Conservation (phyloP, 2,888 invertebrate species). For the Steromphala cineraria region DNA sequence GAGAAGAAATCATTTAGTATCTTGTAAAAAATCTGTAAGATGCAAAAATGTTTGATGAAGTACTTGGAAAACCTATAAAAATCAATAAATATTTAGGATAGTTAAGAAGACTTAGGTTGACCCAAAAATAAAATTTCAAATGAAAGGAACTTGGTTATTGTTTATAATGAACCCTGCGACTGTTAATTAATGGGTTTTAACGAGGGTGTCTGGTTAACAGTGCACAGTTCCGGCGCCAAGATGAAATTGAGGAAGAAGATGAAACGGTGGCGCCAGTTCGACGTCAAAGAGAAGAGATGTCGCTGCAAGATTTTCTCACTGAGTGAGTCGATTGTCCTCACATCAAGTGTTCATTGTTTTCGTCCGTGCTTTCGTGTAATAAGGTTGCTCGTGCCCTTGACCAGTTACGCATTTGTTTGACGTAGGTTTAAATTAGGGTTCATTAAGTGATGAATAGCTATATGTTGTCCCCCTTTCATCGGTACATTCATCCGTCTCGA, state of each 20-base stretch:
- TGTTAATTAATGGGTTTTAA: too few relatives aligned
- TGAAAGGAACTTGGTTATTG: too few relatives aligned
- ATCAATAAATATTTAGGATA: too few relatives aligned
- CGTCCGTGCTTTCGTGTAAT: too few relatives aligned
- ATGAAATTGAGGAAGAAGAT: slow-evolving; percentile 65
- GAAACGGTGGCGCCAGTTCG: slow-evolving; percentile 38
- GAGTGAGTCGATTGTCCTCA: slow-evolving; percentile 59
- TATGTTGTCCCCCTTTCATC: not conserved
- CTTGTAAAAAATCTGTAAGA: too few relatives aligned
- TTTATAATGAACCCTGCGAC: too few relatives aligned
- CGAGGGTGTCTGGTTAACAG: slow-evolving; percentile 44
- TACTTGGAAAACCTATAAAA: too few relatives aligned
- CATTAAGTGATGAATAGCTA: not conserved
- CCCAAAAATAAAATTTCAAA: too few relatives aligned
- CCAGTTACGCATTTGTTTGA: not conserved
- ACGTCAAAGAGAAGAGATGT: slow-evolving; percentile 46
- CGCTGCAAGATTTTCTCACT: slow-evolving; percentile 65
- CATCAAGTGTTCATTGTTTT: not conserved
- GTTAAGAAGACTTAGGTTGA: too few relatives aligned
- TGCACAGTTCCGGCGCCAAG: slow-evolving; percentile 62
- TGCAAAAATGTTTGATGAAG: too few relatives aligned
- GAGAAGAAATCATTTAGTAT: too few relatives aligned
- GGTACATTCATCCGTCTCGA: not conserved
- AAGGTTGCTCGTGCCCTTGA: not conserved
- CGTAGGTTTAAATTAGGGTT: not conserved